Evolutionary conservation across 2,797 vertebrate genomes (phyloP).

Genomic region (Chloroceryle inda): DNA sequence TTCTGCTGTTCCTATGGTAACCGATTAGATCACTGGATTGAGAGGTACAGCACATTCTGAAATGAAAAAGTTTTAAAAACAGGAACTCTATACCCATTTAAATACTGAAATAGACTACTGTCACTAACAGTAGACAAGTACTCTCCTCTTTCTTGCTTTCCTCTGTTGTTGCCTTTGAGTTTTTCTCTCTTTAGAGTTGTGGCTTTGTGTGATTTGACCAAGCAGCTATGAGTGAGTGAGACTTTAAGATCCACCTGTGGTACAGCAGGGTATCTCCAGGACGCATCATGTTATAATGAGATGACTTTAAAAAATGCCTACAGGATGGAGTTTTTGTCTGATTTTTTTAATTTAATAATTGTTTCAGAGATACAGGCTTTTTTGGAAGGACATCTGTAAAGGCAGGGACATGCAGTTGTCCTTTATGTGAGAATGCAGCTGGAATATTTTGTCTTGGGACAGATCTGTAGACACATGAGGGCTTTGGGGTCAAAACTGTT

Average conservation of each 20-base stretch:
- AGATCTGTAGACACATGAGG: too few relatives aligned
- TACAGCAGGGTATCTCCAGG: neutral
- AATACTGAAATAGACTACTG: neutral
- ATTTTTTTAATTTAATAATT: neutral
- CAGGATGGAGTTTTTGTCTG: neutral
- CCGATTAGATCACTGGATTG: neutral
- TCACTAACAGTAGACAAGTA: neutral
- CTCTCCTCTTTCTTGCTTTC: neutral
- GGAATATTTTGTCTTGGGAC: too few relatives aligned
- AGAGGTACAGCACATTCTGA: neutral
- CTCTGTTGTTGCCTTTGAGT: neutral
- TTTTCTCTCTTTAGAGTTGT: neutral
- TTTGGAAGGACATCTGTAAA: too few relatives aligned
- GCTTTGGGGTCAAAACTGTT: too few relatives aligned
- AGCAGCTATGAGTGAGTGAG: neutral
- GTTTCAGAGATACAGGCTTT: too few relatives aligned
- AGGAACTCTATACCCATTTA: neutral
- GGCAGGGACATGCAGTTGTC: too few relatives aligned
- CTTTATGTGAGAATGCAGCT: too few relatives aligned
- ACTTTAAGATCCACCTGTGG: neutral
- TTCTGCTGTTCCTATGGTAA: conserved; percentile 41
- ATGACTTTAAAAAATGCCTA: neutral
- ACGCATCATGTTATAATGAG: neutral
- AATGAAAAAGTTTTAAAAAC: neutral
- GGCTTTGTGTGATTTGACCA: neutral